Evolutionary conservation across 2,113 vertebrate genomes (phyloP).

Genomic region (Sardina pilchardus): DNA sequence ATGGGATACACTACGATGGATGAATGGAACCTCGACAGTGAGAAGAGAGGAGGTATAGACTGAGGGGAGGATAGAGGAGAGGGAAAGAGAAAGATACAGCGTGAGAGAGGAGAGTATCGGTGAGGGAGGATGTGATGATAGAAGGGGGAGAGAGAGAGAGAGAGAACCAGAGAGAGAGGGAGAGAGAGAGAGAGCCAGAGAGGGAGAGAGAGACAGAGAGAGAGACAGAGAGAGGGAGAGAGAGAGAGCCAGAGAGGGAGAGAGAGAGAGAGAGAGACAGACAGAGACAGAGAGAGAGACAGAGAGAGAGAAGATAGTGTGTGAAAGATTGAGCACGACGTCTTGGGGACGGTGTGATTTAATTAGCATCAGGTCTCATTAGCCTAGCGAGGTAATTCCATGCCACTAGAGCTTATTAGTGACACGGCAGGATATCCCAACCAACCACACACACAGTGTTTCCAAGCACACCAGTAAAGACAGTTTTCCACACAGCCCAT

Average conservation of each 20-base stretch:
- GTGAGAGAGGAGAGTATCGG: neutral
- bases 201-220: neutral
- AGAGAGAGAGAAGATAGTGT: neutral
- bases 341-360: neutral
- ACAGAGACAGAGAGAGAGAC: neutral
- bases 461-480: too few relatives aligned
- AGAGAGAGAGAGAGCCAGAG: neutral
- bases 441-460: neutral
- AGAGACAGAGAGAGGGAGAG: neutral
- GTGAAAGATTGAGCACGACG: neutral
- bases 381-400: constrained; percentile 1
- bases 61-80: too few relatives aligned
- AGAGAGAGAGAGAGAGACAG: neutral
- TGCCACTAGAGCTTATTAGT: neutral
- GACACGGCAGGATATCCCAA: neutral
- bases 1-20: too few relatives aligned
- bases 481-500: neutral
- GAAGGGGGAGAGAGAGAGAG: too few relatives aligned
- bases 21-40: too few relatives aligned
- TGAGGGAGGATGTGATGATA: neutral
- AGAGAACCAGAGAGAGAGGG: neutral
- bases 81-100: too few relatives aligned
- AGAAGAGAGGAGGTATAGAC: too few relatives aligned
- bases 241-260: neutral
- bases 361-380: neutral